These are phyloP conservation scores for Drosophila bocqueti DNA, from an alignment of 1,140 invertebrate species.

Conservation along the genomic window DNA sequence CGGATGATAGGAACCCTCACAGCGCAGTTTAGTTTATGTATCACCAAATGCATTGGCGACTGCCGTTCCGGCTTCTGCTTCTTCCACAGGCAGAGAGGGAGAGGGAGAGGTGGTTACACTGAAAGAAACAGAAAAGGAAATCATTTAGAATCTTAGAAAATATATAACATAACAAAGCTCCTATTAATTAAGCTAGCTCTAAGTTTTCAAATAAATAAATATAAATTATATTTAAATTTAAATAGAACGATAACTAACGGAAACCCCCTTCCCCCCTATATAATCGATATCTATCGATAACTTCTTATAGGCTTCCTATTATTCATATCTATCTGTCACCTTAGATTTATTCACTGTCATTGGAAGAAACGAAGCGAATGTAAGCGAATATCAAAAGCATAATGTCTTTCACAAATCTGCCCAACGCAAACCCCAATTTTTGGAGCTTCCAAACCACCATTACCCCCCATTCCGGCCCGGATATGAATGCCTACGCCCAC, in stretches of 20 bases:
- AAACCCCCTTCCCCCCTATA: neutral
- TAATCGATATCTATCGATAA: neutral
- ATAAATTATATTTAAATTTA: too few species aligned
- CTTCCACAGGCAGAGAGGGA: neutral
- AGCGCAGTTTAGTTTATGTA: conserved; percentile 62
- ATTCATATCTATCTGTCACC: neutral
- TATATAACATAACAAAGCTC: too few species aligned
- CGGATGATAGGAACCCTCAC: conserved; percentile 28
- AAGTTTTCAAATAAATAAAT: too few species aligned
- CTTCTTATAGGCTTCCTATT: too few species aligned
- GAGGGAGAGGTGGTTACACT: neutral
- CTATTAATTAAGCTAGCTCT: too few species aligned
- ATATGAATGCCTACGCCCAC: neutral
- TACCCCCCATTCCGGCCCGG: neutral
- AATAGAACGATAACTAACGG: too few species aligned
- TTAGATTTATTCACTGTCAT: neutral
- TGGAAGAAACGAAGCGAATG: neutral
- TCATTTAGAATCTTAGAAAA: neutral
- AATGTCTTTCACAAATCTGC: neutral
- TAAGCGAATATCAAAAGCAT: neutral
- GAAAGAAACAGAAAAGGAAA: neutral
- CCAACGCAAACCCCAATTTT: neutral
- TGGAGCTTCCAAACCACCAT: neutral
- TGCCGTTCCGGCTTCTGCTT: conserved; percentile 13
- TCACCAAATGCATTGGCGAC: conserved; percentile 68